Conservation (phyloP, 1,140 invertebrate genomes). For the Homarus americanus region DNA sequence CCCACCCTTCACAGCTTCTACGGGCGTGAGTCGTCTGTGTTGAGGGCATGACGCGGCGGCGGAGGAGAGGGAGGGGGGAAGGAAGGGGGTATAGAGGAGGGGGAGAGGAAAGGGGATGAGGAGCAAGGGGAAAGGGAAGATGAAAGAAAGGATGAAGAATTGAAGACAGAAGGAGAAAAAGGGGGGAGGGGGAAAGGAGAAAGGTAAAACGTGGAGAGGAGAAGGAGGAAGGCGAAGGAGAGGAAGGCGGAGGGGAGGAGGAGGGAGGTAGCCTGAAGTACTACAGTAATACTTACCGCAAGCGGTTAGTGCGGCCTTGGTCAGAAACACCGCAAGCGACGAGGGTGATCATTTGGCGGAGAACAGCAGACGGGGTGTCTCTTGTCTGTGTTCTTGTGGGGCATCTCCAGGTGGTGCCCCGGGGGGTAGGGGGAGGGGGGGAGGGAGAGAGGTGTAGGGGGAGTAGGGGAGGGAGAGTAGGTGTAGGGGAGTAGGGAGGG, state of each 20-base stretch:
- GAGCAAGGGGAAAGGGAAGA: neutral
- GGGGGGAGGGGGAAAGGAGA: neutral
- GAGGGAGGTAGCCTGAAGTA: neutral
- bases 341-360: too few species aligned
- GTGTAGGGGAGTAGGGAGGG: neutral
- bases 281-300: too few species aligned
- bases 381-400: too few species aligned
- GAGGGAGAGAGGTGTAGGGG: neutral
- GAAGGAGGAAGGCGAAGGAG: neutral
- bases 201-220: too few species aligned
- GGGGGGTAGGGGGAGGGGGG: slow-evolving; percentile 5
- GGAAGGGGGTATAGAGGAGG: neutral
- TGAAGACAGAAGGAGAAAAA: neutral
- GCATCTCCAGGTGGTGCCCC: too few species aligned
- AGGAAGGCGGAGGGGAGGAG: neutral
- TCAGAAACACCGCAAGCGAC: too few species aligned
- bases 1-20: too few species aligned
- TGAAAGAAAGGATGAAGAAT: neutral
- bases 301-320: too few species aligned
- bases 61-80: too few species aligned
- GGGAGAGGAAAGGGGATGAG: neutral
- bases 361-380: too few species aligned
- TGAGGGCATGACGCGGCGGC: too few species aligned
- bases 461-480: slow-evolving; percentile 3
- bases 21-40: too few species aligned